A percentile compares a stretch with the other conserved stretches of the same genome.
These are phyloP conservation scores for Bursaphelenchus okinawaensis DNA, from an alignment of 2,888 invertebrate genomes.

Conservation along the genomic window DNA sequence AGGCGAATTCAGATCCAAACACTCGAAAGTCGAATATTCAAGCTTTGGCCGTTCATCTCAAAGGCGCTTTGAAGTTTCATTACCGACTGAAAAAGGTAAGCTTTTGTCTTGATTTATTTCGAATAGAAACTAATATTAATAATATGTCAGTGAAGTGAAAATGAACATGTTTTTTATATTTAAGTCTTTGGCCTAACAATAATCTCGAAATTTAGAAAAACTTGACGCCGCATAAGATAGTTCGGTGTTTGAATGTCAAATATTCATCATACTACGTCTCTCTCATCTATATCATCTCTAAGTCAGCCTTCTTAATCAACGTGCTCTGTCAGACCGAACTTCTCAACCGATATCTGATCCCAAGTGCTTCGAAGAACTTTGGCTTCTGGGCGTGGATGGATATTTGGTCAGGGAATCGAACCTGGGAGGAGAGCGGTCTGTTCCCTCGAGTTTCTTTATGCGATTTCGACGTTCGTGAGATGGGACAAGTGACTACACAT, in stretches of 20 bases:
- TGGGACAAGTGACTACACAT: constrained; percentile 53
- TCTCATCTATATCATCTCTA: constrained; percentile 47
- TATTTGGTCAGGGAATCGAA: constrained; percentile 42
- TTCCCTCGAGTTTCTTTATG: constrained; percentile 57
- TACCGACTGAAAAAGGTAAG: constrained; percentile 44
- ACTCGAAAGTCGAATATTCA: constrained; percentile 47
- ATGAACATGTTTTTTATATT: constrained; percentile 12
- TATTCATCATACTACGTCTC: constrained; percentile 52
- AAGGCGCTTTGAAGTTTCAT: constrained; percentile 53
- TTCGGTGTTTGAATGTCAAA: constrained; percentile 44
- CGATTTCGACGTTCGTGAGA: constrained; percentile 56
- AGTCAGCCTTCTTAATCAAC: constrained; percentile 43
- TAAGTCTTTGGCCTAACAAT: constrained; percentile 10
- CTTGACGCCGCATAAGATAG: constrained; percentile 45
- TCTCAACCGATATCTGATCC: constrained; percentile 38
- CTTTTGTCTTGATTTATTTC: too few relatives aligned
- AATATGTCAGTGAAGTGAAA: not conserved
- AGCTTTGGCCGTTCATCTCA: constrained; percentile 46
- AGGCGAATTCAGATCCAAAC: constrained; percentile 52
- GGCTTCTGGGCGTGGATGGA: constrained; percentile 44
- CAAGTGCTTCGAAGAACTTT: constrained; percentile 22
- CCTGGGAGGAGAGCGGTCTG: constrained; percentile 52
- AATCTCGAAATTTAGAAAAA: constrained; percentile 48
- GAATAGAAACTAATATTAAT: not conserved
- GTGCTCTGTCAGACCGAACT: constrained; percentile 41